Evolutionary conservation across 2,888 invertebrate species (phyloP), one percentile per base, ranked within the genome.

Genomic region (Brachynemurus nebulosus): DNA sequence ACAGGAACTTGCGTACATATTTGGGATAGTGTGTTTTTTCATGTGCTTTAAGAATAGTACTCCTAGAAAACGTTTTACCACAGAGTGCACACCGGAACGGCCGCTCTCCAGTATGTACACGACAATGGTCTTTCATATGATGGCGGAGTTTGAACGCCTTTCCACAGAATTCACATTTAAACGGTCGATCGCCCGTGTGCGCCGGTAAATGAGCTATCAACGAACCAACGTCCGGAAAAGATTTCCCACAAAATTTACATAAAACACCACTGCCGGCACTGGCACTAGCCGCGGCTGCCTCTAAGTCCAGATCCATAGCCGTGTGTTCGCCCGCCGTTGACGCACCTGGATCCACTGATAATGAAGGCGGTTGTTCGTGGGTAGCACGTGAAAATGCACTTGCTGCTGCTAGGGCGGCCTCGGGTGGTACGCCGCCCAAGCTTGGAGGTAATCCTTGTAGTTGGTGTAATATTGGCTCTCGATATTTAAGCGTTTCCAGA

Each of bases 121-220:
- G 79, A 70, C 88, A 89, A 64, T 90, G 90, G 70, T 90, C 89
- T 69, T 90, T 90, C 89, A 90, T 89, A 70, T 90, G 89, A 65
- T 90, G 89, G 50, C 89, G 75, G 60, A 90, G 70, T 65, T 90
- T 90, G 72, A 90, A 90, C 55, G 89, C 89, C 69, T 90, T 90
- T 52, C 89, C 89, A 68, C 90, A 90, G 70, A 88, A 90, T 66
- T 90, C 89, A 72, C 89, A 90, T 69, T 88, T 89, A 68, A 89
- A 90, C 47, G 89, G 89, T 59, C 89, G 71, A 62, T 90, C 89
- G 53, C 89, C 89, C 47, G 89, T 89, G 66, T 90, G 90, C 52
- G 84, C 86, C 48, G 88, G 88, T 61, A 89, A 71, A 65, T 89
- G 89, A 53, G 84, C 78, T 63, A 89, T 88, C 57, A 90, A 73